These are phyloP conservation scores for Amia ocellicauda DNA, from an alignment of 2,113 vertebrate species.

Conservation along the genomic window DNA sequence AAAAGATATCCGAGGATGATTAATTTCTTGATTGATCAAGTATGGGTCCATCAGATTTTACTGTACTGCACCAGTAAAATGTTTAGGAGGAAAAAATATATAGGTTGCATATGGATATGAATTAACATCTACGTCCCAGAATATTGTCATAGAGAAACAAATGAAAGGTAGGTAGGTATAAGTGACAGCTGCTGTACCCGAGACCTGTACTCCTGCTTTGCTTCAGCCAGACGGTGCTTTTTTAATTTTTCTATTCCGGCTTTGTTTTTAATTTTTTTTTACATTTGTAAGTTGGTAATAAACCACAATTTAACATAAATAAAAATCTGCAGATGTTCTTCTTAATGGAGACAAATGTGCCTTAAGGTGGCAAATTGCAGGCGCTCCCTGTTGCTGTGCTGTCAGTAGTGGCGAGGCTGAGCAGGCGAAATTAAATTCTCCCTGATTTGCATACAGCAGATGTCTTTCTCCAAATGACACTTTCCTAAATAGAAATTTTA, in stretches of 20 bases:
- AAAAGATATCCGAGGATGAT: no score
- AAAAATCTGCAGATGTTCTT: conserved; percentile 26
- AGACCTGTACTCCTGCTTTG: no score
- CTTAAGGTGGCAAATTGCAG: neutral
- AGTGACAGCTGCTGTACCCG: no score
- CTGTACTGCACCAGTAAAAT: no score
- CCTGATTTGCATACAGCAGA: conserved; percentile 10
- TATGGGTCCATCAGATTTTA: no score
- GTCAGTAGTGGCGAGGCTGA: neutral
- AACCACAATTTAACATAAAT: conserved; percentile 24
- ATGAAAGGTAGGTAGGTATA: no score
- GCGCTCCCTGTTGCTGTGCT: neutral
- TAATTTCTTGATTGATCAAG: no score
- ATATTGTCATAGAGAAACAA: no score
- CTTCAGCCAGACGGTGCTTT: neutral
- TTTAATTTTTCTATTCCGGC: no score
- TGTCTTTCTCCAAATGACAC: conserved; percentile 9
- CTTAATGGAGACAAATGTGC: conserved; percentile 39
- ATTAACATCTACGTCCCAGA: no score
- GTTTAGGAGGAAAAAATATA: no score
- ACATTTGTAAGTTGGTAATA: conserved; percentile 23
- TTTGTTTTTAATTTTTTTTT: conserved; percentile 19
- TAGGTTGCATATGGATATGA: no score
- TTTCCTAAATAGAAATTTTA: conserved; percentile 1
- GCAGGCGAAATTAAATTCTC: neutral